Conservation (phyloP, 2,113 vertebrate genomes). For the Cariama cristata region DNA sequence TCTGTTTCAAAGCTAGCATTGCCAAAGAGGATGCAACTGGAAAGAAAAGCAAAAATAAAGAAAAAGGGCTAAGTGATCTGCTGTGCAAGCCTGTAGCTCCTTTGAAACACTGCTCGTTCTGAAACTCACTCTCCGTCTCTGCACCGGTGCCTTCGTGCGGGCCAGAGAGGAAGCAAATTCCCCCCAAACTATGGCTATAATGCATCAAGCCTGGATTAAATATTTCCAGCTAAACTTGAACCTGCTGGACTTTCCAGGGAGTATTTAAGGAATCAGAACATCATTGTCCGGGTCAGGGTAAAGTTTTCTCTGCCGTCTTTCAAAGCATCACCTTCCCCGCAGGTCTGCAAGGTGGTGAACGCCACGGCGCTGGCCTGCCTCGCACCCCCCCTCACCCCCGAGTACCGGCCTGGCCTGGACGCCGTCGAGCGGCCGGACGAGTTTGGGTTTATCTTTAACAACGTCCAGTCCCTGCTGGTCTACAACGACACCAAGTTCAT, state of each 20-base stretch:
- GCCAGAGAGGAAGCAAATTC: background rate
- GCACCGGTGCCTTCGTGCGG: background rate
- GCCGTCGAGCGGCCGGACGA: slow-evolving; percentile 91
- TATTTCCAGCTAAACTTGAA: background rate
- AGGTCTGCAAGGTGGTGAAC: slow-evolving; percentile 93
- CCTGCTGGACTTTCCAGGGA: accelerated
- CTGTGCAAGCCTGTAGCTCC: background rate
- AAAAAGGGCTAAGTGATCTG: background rate
- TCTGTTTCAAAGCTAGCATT: background rate
- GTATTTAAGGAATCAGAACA: background rate
- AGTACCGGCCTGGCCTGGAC: slow-evolving; percentile 88
- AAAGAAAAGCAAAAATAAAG: background rate
- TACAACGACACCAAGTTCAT: slow-evolving; percentile 98
- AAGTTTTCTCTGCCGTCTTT: accelerated
- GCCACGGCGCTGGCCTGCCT: slow-evolving; percentile 89
- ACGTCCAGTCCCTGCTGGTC: slow-evolving; percentile 91
- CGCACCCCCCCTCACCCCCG: slow-evolving; percentile 85
- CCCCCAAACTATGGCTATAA: background rate
- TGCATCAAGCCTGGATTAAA: background rate
- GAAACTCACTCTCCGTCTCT: background rate
- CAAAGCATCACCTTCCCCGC: accelerated
- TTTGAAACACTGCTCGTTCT: background rate
- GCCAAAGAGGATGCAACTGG: background rate
- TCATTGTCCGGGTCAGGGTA: accelerated
- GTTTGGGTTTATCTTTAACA: slow-evolving; percentile 98